Evolutionary conservation across 2,113 vertebrate species (phyloP), one percentile per base, ranked within the genome.

Genomic region (Balaeniceps rex): DNA sequence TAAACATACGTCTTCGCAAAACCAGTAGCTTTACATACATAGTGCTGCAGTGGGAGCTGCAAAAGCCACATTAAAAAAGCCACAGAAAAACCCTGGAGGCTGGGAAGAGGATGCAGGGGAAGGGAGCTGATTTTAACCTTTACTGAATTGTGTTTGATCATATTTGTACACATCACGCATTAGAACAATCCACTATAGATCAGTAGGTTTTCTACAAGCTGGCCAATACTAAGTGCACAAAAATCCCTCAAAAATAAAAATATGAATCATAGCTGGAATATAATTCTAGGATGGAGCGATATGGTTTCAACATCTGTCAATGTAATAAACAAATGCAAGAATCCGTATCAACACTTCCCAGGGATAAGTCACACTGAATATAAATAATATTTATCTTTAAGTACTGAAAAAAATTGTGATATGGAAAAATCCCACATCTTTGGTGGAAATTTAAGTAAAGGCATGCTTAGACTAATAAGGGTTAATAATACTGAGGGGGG

Each of bases 1-100:
- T 31, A 44, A 72, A 46, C 1, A 0, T 2, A 3, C 0, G 0
- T 4, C n/a, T 34, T 76, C 1, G 5, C 25, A 77, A 89, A 76
- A 28, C 40, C 66, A 57, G 60, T 14, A 15, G 24, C 44, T 47
- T 61, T 19, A 21, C 58, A 46, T 3, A 12, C 1, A 38, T 0
- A 31, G 58, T 6, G 54, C n/a, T 31, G 42, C 40, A 4, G 31
- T 10, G 40, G 64, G 49, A 76, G 68, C 75, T 92, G 51, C 34
- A 58, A 40, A 49, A 51, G 69, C 23, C 74, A 61, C 40, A 6
- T 19, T 8, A 55, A 28, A 68, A 71, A 52, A 79, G 11, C 26
- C 60, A 16, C 2, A 13, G 12, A 7, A 63, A 72, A 76, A 11
- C 5, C 34, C 17, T 15, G 17, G 55, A 58, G 63, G 25, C 23